phyloP scores from a whole-genome alignment of 2,888 invertebrate genomes.

The Macrosoma leucophasiata region DNA sequence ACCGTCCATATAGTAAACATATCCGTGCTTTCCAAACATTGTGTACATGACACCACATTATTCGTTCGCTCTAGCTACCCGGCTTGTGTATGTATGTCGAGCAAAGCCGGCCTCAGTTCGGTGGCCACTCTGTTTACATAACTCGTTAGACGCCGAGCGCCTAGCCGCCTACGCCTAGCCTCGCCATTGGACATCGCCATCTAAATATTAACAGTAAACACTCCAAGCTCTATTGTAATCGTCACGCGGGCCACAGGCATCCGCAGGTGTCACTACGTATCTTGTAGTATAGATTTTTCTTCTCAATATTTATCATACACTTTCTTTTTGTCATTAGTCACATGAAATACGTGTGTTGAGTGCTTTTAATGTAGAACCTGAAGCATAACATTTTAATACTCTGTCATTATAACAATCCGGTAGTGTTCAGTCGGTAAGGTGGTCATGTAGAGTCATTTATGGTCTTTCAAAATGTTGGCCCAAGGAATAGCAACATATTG shows the following conservation, averaged over 20 bases:
- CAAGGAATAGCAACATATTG: too few species aligned
- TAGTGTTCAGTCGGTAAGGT: too few species aligned
- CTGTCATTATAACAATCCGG: too few species aligned
- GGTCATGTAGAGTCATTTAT: too few species aligned
- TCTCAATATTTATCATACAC: too few species aligned
- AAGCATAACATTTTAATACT: too few species aligned
- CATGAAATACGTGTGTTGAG: too few species aligned
- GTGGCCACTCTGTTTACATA: constrained; percentile 64
- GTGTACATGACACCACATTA: constrained; percentile 44
- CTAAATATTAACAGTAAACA: constrained; percentile 51
- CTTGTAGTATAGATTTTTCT: too few species aligned
- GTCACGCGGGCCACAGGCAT: constrained; percentile 18
- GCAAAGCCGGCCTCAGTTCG: constrained; percentile 41
- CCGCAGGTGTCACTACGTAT: constrained; percentile 45
- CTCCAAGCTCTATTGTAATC: constrained; percentile 48
- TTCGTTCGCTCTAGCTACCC: constrained; percentile 46
- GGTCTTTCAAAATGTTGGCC: too few species aligned
- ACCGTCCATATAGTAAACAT: too few species aligned
- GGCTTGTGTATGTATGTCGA: constrained; percentile 44
- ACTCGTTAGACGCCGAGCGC: constrained; percentile 58
- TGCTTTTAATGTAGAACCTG: too few species aligned
- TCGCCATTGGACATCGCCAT: constrained; percentile 44
- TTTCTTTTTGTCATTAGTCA: too few species aligned
- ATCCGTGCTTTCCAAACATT: constrained; percentile 33
- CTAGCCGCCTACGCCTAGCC: constrained; percentile 47